Conservation (phyloP, 2,888 invertebrate genomes). For the Patella ulyssiponensis region DNA sequence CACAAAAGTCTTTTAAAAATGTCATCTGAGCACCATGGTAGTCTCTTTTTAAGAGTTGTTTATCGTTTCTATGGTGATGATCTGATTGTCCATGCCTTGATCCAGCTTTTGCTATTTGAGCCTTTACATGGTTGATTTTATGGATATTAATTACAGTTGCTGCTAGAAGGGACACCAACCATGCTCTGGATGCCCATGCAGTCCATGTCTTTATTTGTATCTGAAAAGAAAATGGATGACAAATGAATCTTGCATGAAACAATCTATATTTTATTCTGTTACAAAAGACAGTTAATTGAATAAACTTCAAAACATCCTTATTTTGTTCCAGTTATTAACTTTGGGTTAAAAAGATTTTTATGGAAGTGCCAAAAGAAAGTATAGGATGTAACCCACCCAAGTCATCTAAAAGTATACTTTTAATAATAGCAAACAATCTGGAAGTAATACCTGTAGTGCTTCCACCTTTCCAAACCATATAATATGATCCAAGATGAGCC, state of each 20-base stretch:
- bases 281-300: too few relatives aligned
- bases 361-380: too few relatives aligned
- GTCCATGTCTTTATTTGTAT: constrained; percentile 32
- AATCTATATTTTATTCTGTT: too few relatives aligned
- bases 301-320: too few relatives aligned
- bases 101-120: not conserved
- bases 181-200: constrained; percentile 36
- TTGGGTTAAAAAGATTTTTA: not conserved
- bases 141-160: constrained; percentile 30
- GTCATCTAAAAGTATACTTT: too few relatives aligned
- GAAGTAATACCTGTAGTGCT: constrained; percentile 28
- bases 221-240: constrained; percentile 18
- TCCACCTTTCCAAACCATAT: constrained; percentile 41
- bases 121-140: constrained; percentile 27
- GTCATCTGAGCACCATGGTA: constrained; percentile 28
- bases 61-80: constrained; percentile 1
- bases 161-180: constrained; percentile 32
- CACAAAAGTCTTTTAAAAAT: constrained; percentile 41
- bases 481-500: constrained; percentile 40
- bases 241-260: not conserved
- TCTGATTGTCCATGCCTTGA: constrained; percentile 2
- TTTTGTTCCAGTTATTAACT: too few relatives aligned
- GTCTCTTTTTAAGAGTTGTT: constrained; percentile 22
- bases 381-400: too few relatives aligned
- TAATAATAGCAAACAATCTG: too few relatives aligned